Base-by-base conservation (phyloP, 2,113 vertebrate genomes). In the Psittacula cyanocephala region DNA sequence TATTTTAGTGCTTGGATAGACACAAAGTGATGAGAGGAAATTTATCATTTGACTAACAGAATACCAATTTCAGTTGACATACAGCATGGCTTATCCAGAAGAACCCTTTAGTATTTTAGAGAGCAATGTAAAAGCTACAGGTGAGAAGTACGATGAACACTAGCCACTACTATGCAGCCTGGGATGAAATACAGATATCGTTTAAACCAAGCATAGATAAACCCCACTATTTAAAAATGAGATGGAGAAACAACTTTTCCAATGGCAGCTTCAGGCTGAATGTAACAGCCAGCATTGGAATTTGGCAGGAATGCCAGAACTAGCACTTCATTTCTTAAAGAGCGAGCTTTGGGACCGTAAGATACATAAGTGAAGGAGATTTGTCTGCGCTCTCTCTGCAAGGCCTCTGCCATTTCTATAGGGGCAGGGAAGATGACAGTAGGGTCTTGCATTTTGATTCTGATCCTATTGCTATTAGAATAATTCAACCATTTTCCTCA, bases 391-490 rank as follows among this genome's bases (percentile, higher is more conserved):
- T 52, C 9, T 70, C 8, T 17, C 74, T 90, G 47, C 27, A 65
- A 78, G 23, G 23, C 15, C 69, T 81, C 77, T 88, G 62, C 27
- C 39, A 23, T 78, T 91, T 88, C 60, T 68, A 18, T 7, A 89
- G 35, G 37, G 47, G 41, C 27, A 69, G 47, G 33, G 24, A 81
- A 87, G 31, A 60, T 7, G 3, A 44, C 10, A 59, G 24, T 4
- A 57, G 70, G 20, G 63, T 60, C 47, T 43, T 57, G 49, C 17
- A 76, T 94, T 96, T 93, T 83, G 67, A 83, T 91, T 95, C 84
- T 85, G 67, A 57, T 88, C 50, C 74, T 72, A 33, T 46, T 89
- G 53, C 29, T 79, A 29, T 83, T 68, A 82, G 67, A 94, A 90
- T 92, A 93, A 72, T 49, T 93, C 70, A 89, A 1, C 23, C 47